Conservation (phyloP, 2,888 invertebrate genomes). For the Agrenia bidenticulata region DNA sequence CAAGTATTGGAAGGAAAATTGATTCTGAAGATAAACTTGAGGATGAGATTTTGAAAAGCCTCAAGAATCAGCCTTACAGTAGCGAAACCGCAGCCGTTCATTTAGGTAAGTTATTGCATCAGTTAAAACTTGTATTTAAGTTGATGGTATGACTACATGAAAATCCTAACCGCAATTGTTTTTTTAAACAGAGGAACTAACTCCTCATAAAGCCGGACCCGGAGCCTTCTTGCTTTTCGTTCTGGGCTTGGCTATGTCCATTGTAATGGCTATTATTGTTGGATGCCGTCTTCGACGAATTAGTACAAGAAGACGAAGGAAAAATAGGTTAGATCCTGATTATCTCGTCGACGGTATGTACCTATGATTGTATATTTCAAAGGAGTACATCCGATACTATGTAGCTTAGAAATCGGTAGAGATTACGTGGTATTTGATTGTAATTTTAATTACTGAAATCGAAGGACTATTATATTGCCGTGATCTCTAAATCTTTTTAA, state of each 20-base stretch:
- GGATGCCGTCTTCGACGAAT: slow-evolving; percentile 81
- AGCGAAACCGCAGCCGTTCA: slow-evolving; percentile 32
- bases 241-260: slow-evolving; percentile 75
- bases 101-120: slow-evolving; percentile 24
- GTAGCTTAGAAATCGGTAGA: background rate
- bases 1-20: background rate
- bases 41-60: slow-evolving; percentile 34
- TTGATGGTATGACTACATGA: slow-evolving; percentile 6
- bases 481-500: background rate
- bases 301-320: slow-evolving; percentile 58
- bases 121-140: background rate
- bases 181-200: slow-evolving; percentile 31
- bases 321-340: slow-evolving; percentile 78
- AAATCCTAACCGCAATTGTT: background rate
- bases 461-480: background rate
- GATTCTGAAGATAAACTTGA: slow-evolving; percentile 31
- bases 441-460: background rate
- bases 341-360: slow-evolving; percentile 98
- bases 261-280: slow-evolving; percentile 75
- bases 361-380: slow-evolving; percentile 61
- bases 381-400: background rate
- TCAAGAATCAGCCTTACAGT: slow-evolving; percentile 39
- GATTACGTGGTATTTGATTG: background rate
- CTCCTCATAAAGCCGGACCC: slow-evolving; percentile 41
- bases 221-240: slow-evolving; percentile 52